Percentiles rank a stretch among this genome's conserved stretches.
Conservation (phyloP, 2,888 invertebrate species). For the Aleiodes alternator region DNA sequence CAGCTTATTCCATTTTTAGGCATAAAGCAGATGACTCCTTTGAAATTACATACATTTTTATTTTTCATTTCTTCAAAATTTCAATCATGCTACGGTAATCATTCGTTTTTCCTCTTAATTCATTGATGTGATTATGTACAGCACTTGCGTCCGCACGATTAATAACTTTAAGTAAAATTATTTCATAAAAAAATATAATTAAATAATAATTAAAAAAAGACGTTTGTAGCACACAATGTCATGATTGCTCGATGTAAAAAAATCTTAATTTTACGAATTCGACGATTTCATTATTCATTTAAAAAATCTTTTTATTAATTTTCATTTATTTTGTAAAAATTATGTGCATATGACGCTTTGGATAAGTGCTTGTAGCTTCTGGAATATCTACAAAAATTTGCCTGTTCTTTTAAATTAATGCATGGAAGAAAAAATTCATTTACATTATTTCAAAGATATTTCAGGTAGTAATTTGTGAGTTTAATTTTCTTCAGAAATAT, state of each 20-base stretch:
- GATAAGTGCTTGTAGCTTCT: constrained; percentile 29
- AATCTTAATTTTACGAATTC: constrained; percentile 16
- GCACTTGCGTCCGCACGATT: constrained; percentile 38
- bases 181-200: constrained; percentile 38
- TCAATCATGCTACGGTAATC: constrained; percentile 20
- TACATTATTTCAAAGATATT: neutral
- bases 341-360: constrained; percentile 43
- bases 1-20: constrained; percentile 34
- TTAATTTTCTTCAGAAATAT: too few species aligned
- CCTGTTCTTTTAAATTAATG: constrained; percentile 4
- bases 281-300: neutral
- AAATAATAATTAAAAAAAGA: constrained; percentile 34
- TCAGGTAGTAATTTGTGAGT: too few species aligned
- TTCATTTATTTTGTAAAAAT: constrained; percentile 29
- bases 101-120: neutral
- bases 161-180: constrained; percentile 21
- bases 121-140: constrained; percentile 54
- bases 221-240: constrained; percentile 40
- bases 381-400: constrained; percentile 40
- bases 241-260: constrained; percentile 43
- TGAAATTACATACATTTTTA: neutral
- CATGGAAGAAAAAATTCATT: constrained; percentile 2
- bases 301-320: neutral
- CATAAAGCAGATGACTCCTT: constrained; percentile 28
- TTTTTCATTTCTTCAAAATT: constrained; percentile 1